Percentiles rank a stretch among this genome's conserved stretches.
Evolutionary conservation across 1,140 invertebrate genomes (phyloP).

Genomic region (Epicauta chinensis): DNA sequence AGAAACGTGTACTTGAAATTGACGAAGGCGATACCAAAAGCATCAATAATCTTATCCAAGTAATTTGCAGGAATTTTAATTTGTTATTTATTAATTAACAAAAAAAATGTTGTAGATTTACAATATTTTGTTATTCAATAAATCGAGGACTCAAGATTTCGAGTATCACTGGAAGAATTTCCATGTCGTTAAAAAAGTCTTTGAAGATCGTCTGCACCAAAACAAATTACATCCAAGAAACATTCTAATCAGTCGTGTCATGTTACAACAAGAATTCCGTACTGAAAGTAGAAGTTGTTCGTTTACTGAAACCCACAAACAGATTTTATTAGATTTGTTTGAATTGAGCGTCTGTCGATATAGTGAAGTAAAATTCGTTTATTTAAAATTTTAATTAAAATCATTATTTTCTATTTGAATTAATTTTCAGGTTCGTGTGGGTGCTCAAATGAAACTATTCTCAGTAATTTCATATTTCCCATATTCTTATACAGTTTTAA

Average conservation of each 20-base stretch:
- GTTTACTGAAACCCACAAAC: conserved; percentile 53
- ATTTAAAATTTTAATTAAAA: conserved; percentile 11
- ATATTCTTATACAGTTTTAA: conserved; percentile 54
- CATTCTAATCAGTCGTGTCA: conserved; percentile 57
- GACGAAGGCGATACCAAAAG: conserved; percentile 72
- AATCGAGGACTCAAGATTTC: conserved; percentile 47
- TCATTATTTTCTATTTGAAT: conserved; percentile 12
- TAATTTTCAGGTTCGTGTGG: conserved; percentile 50
- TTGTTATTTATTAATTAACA: too few relatives aligned
- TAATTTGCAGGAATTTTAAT: conserved; percentile 14
- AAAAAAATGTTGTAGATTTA: conserved; percentile 60
- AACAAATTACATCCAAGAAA: conserved; percentile 56
- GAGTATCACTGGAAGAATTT: conserved; percentile 54
- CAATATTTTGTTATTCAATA: conserved; percentile 52
- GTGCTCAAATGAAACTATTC: conserved; percentile 57
- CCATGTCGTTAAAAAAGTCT: conserved; percentile 50
- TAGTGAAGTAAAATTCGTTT: conserved; percentile 49
- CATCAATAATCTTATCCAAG: conserved; percentile 52
- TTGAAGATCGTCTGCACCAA: conserved; percentile 56
- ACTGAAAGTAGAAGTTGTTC: conserved; percentile 40
- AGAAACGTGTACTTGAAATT: conserved; percentile 52
- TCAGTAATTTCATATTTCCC: conserved; percentile 48
- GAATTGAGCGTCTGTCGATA: conserved; percentile 61
- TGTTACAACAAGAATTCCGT: conserved; percentile 63
- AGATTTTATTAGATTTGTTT: conserved; percentile 58